These are phyloP conservation scores for Halesus radiatus DNA, from an alignment of 1,140 invertebrate genomes.

Conservation along the genomic window DNA sequence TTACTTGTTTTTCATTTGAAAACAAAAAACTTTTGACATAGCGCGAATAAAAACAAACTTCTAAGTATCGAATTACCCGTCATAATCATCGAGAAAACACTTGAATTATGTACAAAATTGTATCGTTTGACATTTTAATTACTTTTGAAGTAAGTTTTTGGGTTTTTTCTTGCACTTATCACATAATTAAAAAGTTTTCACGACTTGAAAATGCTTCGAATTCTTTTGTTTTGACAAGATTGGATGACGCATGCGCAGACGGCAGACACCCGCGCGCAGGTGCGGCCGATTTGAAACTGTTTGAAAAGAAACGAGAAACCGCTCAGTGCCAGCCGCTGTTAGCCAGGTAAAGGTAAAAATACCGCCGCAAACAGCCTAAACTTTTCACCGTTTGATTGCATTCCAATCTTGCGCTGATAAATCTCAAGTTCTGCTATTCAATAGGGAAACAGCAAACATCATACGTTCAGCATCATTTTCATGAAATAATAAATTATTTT, in stretches of 20 bases:
- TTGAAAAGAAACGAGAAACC: too few species aligned
- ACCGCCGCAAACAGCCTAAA: background rate
- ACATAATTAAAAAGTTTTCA: constrained; percentile 3
- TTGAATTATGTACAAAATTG: background rate
- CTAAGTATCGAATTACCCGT: background rate
- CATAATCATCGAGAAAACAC: background rate
- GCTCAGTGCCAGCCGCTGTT: background rate
- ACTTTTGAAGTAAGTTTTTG: background rate
- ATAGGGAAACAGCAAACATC: background rate
- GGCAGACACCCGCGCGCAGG: constrained; percentile 6
- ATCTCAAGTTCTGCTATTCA: background rate
- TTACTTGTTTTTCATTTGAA: constrained; percentile 3
- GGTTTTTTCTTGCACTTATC: background rate
- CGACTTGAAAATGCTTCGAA: constrained; percentile 25
- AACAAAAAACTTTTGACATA: background rate
- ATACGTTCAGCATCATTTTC: too few species aligned
- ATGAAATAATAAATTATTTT: too few species aligned
- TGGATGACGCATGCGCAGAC: background rate
- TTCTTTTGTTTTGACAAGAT: constrained; percentile 38
- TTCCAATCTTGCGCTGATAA: constrained; percentile 19
- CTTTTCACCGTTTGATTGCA: constrained; percentile 37
- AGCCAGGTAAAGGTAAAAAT: constrained; percentile 16
- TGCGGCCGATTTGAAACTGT: constrained; percentile 30
- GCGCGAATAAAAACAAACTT: constrained; percentile 24
- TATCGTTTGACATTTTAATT: background rate